Percentiles rank a stretch among this genome's conserved stretches.
These are phyloP conservation scores for Drosophila funebris DNA, from an alignment of 1,140 invertebrate species.

Conservation along the genomic window DNA sequence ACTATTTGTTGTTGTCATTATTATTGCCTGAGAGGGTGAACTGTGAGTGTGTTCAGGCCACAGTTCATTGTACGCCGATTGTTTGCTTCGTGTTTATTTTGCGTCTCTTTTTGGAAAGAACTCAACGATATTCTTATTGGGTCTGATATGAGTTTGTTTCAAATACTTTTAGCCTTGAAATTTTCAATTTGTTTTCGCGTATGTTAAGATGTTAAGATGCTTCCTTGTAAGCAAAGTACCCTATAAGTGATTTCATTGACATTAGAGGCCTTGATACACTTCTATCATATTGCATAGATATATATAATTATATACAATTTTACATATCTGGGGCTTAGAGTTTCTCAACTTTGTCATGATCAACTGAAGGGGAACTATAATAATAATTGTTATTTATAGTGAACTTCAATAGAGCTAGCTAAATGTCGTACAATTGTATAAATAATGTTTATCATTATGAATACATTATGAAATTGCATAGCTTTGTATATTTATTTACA, in stretches of 20 bases:
- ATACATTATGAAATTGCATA: neutral
- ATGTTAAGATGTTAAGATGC: neutral
- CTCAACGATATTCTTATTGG: neutral
- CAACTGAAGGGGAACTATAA: neutral
- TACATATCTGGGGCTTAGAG: neutral
- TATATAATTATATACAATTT: neutral
- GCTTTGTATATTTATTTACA: neutral
- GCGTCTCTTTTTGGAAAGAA: slow-evolving; percentile 1
- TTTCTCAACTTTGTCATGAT: neutral
- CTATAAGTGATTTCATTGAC: neutral
- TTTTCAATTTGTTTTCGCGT: neutral
- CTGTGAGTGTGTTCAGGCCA: slow-evolving; percentile 20
- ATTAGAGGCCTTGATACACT: no score
- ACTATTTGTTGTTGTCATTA: slow-evolving; percentile 10
- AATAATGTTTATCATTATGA: neutral
- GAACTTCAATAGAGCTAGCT: neutral
- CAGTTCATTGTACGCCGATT: slow-evolving; percentile 43
- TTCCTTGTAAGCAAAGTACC: neutral
- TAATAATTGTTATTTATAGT: neutral
- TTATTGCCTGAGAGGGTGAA: slow-evolving; percentile 21
- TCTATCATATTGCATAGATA: no score
- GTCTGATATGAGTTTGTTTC: neutral
- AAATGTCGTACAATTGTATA: slow-evolving; percentile 5
- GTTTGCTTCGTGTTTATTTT: slow-evolving; percentile 32
- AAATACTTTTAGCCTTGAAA: slow-evolving; percentile 8